These are phyloP conservation scores for Laticauda colubrina DNA, from an alignment of 2,113 vertebrate species.

Conservation along the genomic window DNA sequence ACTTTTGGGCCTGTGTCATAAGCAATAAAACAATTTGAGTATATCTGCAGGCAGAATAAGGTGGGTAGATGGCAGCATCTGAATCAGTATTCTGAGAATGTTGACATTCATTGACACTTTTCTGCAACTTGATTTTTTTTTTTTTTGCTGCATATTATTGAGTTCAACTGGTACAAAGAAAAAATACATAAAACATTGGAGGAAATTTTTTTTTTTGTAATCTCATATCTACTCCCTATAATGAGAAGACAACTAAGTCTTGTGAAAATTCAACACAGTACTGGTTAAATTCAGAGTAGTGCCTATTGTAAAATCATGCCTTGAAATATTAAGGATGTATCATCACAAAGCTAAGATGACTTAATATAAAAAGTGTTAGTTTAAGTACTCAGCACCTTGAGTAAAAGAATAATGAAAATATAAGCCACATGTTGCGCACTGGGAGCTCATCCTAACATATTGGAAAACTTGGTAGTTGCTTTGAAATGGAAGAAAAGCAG, in stretches of 20 bases:
- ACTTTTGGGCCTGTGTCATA: not conserved
- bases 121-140: not conserved
- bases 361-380: conserved; percentile 24
- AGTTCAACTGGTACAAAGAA: not conserved
- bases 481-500: not conserved
- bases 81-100: not conserved
- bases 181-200: not conserved
- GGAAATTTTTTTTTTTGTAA: not conserved
- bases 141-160: not conserved
- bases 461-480: conserved; percentile 5
- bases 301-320: not conserved
- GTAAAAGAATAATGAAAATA: conserved; percentile 31
- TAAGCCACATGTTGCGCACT: not conserved
- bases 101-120: not conserved
- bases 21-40: not conserved
- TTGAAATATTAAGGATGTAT: accelerated
- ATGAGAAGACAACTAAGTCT: not conserved
- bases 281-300: conserved; percentile 19
- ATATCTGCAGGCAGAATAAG: not conserved
- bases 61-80: not conserved
- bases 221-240: not conserved
- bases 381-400: conserved; percentile 26
- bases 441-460: conserved; percentile 16
- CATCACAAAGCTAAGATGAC: conserved; percentile 16
- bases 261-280: not conserved